Conservation (phyloP, 2,888 invertebrate genomes). For the Agrochola lychnidis region DNA sequence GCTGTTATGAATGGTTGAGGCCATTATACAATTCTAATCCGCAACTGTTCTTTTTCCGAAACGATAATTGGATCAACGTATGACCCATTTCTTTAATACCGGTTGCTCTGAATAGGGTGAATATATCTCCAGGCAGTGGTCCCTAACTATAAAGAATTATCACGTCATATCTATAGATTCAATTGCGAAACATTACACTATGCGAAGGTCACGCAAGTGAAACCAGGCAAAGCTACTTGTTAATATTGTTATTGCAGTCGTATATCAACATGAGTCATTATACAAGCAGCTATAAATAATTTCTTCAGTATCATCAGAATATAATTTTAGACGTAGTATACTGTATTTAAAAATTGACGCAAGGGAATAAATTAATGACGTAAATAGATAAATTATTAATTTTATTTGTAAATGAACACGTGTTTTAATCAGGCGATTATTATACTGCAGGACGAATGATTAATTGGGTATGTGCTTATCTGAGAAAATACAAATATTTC, state of each 20-base stretch:
- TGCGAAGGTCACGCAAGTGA: conserved; percentile 60
- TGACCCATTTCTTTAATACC: conserved; percentile 46
- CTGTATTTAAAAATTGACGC: conserved; percentile 39
- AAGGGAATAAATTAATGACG: conserved; percentile 22
- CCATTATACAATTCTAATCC: conserved; percentile 27
- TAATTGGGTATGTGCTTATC: conserved; percentile 15
- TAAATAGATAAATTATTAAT: conserved; percentile 14
- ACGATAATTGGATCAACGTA: conserved; percentile 44
- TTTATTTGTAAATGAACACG: conserved; percentile 21
- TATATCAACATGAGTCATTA: conserved; percentile 61
- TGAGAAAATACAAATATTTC: not conserved
- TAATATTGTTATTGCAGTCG: conserved; percentile 60
- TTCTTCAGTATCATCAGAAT: conserved; percentile 46
- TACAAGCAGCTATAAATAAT: conserved; percentile 50
- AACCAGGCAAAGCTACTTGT: conserved; percentile 47
- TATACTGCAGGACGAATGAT: conserved; percentile 29
- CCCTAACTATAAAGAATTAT: conserved; percentile 23
- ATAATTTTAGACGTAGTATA: conserved; percentile 42
- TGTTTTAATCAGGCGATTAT: conserved; percentile 26
- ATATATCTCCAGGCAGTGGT: too few species aligned
- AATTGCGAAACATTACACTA: conserved; percentile 42
- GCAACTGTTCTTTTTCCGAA: conserved; percentile 15
- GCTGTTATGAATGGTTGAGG: not conserved
- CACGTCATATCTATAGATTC: conserved; percentile 34
- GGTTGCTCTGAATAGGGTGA: conserved; percentile 21